Base-by-base conservation (phyloP, 1,140 invertebrate genomes). In the Agrypnia vestita region DNA sequence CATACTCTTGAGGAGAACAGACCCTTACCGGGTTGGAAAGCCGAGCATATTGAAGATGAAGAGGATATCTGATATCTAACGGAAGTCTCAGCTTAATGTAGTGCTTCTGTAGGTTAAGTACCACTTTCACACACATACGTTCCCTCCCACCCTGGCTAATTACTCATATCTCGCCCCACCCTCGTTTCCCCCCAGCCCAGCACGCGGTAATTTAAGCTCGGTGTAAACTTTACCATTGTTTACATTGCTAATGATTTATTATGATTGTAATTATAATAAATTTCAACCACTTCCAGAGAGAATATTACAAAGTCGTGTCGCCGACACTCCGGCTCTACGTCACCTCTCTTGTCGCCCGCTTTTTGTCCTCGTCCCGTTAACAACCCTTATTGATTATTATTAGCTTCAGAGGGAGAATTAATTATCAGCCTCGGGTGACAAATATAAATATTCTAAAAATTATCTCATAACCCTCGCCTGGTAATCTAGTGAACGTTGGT, bases 181-280 rank as follows among this genome's bases (percentile, higher is more conserved):
- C 64, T 17, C n/a, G 13, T 35, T 3, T 35, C 8, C 62, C 0
- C 64, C 0, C n/a, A n/a, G n/a, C 10, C 61, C 12, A 11, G 8
- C 19, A 13, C 21, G 8, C 9, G 44, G 35, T 69, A 49, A 69
- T 47, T 13, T 69, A 69, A 69, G 64, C 44, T n/a, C 17, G 11
- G 13, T 46, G 43, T 69, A 69, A 69, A 69, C 64, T 47, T 69
- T 47, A 47, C 43, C 64, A 17, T 69, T 46, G 64, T 69, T 46
- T 69, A 69, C 64, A 69, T 7, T 25, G 61, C 61, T 64, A 64
- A 64, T 64, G 61, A 64, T 64, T 64, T 64, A 69, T 69, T 69
- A 69, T 69, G 43, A 69, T 69, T 69, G 64, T 46, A 69, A 69
- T 69, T 19, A 69, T 69, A 47, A 69, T 69, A 69, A 69, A 69